A percentile compares a stretch with the other conserved stretches of the same genome.
Conservation (phyloP, 2,888 invertebrate species). For the Volucella inanis region DNA sequence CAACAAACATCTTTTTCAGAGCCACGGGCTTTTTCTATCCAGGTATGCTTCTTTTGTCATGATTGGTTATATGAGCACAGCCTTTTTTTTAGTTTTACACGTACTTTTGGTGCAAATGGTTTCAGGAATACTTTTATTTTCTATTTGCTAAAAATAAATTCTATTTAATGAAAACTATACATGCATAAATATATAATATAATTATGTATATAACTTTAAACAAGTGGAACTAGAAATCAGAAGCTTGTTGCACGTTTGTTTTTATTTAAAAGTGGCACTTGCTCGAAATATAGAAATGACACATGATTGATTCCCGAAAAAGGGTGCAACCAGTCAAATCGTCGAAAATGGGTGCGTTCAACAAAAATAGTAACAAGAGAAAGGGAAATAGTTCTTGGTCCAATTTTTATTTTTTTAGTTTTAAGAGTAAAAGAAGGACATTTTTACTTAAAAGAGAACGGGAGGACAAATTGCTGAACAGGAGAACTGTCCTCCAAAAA, state of each 20-base stretch:
- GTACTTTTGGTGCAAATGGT: no score
- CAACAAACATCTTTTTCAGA: conserved; percentile 4
- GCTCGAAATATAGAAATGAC: background rate
- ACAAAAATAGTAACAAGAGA: background rate
- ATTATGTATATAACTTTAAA: no score
- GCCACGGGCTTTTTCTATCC: no score
- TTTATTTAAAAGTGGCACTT: conserved; percentile 1
- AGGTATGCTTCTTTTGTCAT: no score
- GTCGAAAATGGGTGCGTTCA: background rate
- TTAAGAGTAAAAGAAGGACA: background rate
- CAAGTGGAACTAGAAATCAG: no score
- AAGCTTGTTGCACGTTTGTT: background rate
- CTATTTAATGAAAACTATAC: no score
- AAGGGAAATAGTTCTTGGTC: background rate
- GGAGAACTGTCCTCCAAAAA: background rate
- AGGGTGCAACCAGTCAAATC: background rate
- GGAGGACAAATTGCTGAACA: background rate
- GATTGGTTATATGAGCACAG: no score
- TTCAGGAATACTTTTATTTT: no score
- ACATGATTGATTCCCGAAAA: background rate
- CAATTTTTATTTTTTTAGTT: background rate
- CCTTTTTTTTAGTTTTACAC: no score
- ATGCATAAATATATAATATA: no score
- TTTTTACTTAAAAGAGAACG: background rate
- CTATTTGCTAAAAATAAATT: no score